Conservation (phyloP, 2,797 vertebrate genomes). For the Pangasius larnaudii region DNA sequence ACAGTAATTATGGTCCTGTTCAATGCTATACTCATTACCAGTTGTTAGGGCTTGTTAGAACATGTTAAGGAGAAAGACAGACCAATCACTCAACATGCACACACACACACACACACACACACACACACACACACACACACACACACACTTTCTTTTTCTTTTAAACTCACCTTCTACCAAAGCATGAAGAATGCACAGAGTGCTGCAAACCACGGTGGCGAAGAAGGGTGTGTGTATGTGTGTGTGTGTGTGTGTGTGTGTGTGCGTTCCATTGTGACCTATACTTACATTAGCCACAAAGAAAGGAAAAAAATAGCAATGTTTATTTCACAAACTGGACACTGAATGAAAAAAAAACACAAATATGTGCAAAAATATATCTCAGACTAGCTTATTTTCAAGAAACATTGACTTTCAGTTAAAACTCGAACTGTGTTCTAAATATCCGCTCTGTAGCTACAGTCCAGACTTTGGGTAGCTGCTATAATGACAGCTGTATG, state of each 20-base stretch:
- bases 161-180: constrained; percentile 36
- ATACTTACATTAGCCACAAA: not conserved
- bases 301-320: not conserved
- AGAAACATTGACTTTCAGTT: not conserved
- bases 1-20: constrained; percentile 45
- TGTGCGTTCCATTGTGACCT: not conserved
- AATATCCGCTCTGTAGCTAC: not conserved
- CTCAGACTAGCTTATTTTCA: not conserved
- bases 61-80: constrained; percentile 44
- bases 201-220: constrained; percentile 26
- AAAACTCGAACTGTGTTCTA: not conserved
- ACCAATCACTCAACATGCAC: constrained; percentile 39
- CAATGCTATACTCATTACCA: constrained; percentile 37
- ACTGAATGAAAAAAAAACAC: not conserved
- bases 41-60: constrained; percentile 43
- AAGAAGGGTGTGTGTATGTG: not conserved
- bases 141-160: constrained; percentile 2
- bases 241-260: not conserved
- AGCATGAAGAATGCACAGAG: constrained; percentile 26
- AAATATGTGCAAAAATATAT: not conserved
- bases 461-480: not conserved
- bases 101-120: not conserved
- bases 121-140: not conserved
- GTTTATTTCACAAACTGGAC: not conserved
- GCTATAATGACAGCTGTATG: not conserved